Evolutionary conservation across 1,140 invertebrate genomes (phyloP), one percentile per base, ranked within the genome.

Genomic region (Colletes gigas): DNA sequence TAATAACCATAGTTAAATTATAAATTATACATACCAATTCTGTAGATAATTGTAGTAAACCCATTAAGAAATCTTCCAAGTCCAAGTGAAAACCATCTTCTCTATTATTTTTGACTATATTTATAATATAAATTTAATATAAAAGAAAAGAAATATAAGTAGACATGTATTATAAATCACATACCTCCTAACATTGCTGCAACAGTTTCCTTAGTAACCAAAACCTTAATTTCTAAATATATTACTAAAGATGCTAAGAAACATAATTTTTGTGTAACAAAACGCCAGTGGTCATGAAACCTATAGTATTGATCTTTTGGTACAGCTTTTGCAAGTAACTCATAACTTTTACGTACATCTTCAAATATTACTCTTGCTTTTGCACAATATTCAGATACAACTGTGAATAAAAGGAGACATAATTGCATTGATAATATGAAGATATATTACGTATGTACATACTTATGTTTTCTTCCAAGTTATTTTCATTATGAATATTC

Each of bases 61-160:
- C 98, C 90, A 97, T 95, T 15, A 99, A 92, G 89, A 97, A 99
- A 87, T 98, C 98, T 92, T 99, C 98, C 30, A 98, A 93, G 85
- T 98, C 98, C 77, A 99, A 92, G 90, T 98, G 97, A 89, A 98
- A 98, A 2, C 97, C 97, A 39, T 96, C 94, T 77, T 95, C 91
- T 59, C 93, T 82, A 69, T 94, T 89, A 59, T 93, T 92, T 92
- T 93, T 94, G 3, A 96, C 96, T 96, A 78, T 50, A 92, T 90
- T 81, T 39, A 83, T 0, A 52, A 74, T 47, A 0, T 44, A 69
- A 79, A 67, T 81, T 71, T 60, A 59, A 50, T 62, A 55, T 8
- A 54, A 50, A 59, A 47, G 52, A 50, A 59, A 62, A 17, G 39
- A 52, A 62, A 69, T n/a, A 12, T 9, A 44, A 47, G 60, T 68